These are phyloP conservation scores for Therioaphis trifolii DNA, from an alignment of 2,888 invertebrate species.

Conservation along the genomic window DNA sequence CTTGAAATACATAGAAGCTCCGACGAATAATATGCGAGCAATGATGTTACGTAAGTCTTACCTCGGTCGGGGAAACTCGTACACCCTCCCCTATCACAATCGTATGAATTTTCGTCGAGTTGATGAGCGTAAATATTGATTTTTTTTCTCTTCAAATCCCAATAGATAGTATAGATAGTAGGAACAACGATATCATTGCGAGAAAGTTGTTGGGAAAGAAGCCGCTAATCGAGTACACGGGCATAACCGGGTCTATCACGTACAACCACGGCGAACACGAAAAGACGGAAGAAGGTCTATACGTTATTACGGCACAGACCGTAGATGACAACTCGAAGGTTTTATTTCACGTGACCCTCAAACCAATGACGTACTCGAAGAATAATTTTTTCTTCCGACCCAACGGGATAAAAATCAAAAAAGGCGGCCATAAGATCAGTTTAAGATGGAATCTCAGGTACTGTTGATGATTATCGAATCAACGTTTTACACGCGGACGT, in stretches of 20 bases:
- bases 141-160: too few relatives aligned
- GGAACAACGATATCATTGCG: too few relatives aligned
- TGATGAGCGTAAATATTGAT: too few relatives aligned
- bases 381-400: slow-evolving; percentile 2
- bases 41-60: too few relatives aligned
- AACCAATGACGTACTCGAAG: not conserved
- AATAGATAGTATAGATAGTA: too few relatives aligned
- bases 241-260: slow-evolving; percentile 3
- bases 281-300: too few relatives aligned
- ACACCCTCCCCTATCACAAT: too few relatives aligned
- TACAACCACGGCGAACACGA: slow-evolving; percentile 21
- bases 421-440: slow-evolving; percentile 23
- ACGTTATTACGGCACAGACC: slow-evolving; percentile 31
- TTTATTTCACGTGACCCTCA: not conserved
- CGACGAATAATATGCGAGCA: too few relatives aligned
- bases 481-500: too few relatives aligned
- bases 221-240: slow-evolving; percentile 38
- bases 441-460: slow-evolving; percentile 52
- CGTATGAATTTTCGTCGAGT: too few relatives aligned
- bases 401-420: slow-evolving; percentile 35
- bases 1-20: slow-evolving; percentile 28
- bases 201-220: too few relatives aligned
- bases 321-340: not conserved
- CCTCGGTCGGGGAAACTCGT: too few relatives aligned
- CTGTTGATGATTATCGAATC: not conserved